A percentile compares a stretch with the other conserved stretches of the same genome.
These are phyloP conservation scores for Dendrocincla tyrannina DNA, from an alignment of 2,797 vertebrate genomes.

Conservation along the genomic window DNA sequence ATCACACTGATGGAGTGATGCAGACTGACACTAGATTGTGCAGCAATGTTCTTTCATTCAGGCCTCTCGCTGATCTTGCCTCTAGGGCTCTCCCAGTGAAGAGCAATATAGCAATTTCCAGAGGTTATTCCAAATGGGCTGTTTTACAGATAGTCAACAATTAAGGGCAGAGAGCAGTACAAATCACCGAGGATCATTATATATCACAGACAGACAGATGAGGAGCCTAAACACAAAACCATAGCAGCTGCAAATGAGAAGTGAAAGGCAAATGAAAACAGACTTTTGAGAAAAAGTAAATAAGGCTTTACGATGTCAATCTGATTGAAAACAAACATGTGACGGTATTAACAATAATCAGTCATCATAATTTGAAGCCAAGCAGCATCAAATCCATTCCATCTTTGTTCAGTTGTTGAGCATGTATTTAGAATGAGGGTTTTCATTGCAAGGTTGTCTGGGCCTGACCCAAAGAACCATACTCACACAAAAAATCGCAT, in stretches of 20 bases:
- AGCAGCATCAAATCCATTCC: slow-evolving; percentile 34
- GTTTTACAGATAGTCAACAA: slow-evolving; percentile 2
- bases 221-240: slow-evolving; percentile 10
- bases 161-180: background rate
- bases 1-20: background rate
- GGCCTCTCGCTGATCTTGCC: background rate
- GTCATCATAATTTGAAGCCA: slow-evolving; percentile 13
- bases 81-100: slow-evolving; percentile 2
- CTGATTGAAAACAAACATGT: slow-evolving; percentile 48
- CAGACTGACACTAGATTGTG: background rate
- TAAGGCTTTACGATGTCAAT: slow-evolving; percentile 39
- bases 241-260: slow-evolving; percentile 4
- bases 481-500: background rate
- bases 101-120: background rate
- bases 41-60: background rate
- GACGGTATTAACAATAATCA: slow-evolving; percentile 33
- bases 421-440: slow-evolving; percentile 1
- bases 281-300: slow-evolving; percentile 52
- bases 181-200: background rate
- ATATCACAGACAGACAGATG: background rate
- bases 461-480: background rate
- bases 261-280: slow-evolving; percentile 58
- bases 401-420: slow-evolving; percentile 27
- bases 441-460: background rate
- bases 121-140: slow-evolving; percentile 27